Percentiles rank a stretch among this genome's conserved stretches.
phyloP scores from a whole-genome alignment of 2,113 vertebrate genomes.

The Caranx melampygus region DNA sequence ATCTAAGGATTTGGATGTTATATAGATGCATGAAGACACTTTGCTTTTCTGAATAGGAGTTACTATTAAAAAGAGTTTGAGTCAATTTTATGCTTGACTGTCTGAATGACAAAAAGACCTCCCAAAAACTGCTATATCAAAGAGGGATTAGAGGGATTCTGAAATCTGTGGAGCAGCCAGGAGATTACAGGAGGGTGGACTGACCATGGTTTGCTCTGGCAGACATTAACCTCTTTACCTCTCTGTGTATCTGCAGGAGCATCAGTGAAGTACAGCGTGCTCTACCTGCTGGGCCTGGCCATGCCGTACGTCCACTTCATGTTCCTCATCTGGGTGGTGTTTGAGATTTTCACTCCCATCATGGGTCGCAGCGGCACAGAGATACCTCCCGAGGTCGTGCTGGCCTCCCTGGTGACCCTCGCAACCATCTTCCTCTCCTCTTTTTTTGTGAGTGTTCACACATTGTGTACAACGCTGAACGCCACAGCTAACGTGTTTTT shows the following conservation, averaged over 20 bases:
- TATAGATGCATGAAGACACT: no score
- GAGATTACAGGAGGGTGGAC: not conserved
- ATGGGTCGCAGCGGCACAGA: conserved; percentile 96
- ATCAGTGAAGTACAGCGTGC: conserved; percentile 86
- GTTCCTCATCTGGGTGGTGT: conserved; percentile 95
- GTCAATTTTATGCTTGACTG: no score
- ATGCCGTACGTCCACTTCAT: conserved; percentile 91
- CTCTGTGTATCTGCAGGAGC: conserved; percentile 81
- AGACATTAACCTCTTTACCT: not conserved
- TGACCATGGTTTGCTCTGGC: not conserved
- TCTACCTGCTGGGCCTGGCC: conserved; percentile 92
- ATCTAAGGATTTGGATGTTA: no score
- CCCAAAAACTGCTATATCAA: not conserved
- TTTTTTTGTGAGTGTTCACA: conserved; percentile 89
- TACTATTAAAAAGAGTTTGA: no score
- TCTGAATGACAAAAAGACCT: no score
- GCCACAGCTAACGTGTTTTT: not conserved
- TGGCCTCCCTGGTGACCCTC: conserved; percentile 88
- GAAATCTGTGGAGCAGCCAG: not conserved
- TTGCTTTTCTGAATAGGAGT: no score
- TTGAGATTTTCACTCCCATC: conserved; percentile 97
- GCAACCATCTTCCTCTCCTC: conserved; percentile 90
- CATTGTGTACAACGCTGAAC: not conserved
- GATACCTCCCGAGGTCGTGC: conserved; percentile 91
- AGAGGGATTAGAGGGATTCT: not conserved